Evolutionary conservation across 2,797 vertebrate genomes (phyloP), one percentile per base, ranked within the genome.

Genomic region (Sardinella longiceps): DNA sequence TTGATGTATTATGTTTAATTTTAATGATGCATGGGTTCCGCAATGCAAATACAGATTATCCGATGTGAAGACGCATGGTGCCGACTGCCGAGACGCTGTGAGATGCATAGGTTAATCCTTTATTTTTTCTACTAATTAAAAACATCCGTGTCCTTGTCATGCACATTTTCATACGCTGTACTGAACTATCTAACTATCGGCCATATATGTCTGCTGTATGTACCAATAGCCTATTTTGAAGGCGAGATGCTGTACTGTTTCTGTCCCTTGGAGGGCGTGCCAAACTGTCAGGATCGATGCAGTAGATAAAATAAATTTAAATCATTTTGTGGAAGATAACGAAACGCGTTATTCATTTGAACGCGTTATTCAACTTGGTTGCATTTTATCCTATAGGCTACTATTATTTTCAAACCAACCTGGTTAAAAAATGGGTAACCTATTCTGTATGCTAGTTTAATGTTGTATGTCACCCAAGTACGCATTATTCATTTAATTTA

Each of bases 281-380:
- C 80, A 81, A 48, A 48, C 45, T 82, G 48, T 37, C 51, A 56
- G 81, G 81, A 82, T 53, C 53, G 50, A 37, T 53, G 56, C 56
- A 37, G 66, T 12, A 77, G 70, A 77, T 43, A 20, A 77, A 43
- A 77, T 39, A 39, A 43, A 77, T 77, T 74, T 14, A 43, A 77
- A 39, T 43, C 43, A 77, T 18, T 7, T 43, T 23, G 5, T 77
- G 15, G 39, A 9, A 77, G 20, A 7, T 43, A 77, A 77, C 14
- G 6, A 77, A 39, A 43, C 23, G 37, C 43, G 33, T 25, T 60
- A 60, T 60, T 77, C 28, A 43, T n/a, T n/a, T n/a, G 5, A 20
- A 6, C 37, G n/a, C n/a, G n/a, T n/a, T n/a, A 43, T 43, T n/a
- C 0, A 77, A n/a, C 43, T 37, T 9, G 18, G 15, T 20, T 33